Evolutionary conservation across 2,797 vertebrate species (phyloP), one percentile per base, ranked within the genome.

Genomic region (Tamandua tetradactyla): DNA sequence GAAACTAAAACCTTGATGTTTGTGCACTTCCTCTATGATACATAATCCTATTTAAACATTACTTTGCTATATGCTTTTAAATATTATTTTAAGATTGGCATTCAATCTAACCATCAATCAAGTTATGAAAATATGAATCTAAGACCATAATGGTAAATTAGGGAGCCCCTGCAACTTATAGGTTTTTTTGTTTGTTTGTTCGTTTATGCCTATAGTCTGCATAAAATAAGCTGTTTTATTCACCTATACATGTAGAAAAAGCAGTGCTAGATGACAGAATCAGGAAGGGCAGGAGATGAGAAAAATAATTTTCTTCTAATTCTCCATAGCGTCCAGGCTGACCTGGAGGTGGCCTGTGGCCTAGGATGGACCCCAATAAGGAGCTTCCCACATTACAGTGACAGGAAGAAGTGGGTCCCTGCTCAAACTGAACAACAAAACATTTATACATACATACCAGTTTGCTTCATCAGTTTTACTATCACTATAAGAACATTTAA

Each of bases 51-150:
- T 52, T 93, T 59, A 94, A 94, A 96, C 86, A 76, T 17, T 30
- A 87, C 57, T 47, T 94, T 84, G 80, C 40, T 89, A 87, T 44
- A 66, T 74, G 40, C 55, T 89, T 95, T 86, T 66, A 52, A 80
- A 92, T 92, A 75, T 68, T 40, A 71, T 66, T 86, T 93, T 37
- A 94, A 92, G 37, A 74, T 84, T 42, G 88, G 82, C n/a, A 91
- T 85, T 91, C 42, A 89, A 66, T 68, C 35, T 87, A 68, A 20
- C 20, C 40, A 74, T 52, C 64, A 78, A 83, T 55, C 76, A 89
- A 72, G 64, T 49, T 61, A 93, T 90, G 37, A 87, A 75, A 93
- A 69, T 74, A 92, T 14, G 25, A 68, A 78, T 57, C 27, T 76
- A 93, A 94, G 35, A 62, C 55, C 44, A 87, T 35, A 93, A 82